Evolutionary conservation across 2,797 vertebrate species (phyloP).

Genomic region (Gambusia yucatana): DNA sequence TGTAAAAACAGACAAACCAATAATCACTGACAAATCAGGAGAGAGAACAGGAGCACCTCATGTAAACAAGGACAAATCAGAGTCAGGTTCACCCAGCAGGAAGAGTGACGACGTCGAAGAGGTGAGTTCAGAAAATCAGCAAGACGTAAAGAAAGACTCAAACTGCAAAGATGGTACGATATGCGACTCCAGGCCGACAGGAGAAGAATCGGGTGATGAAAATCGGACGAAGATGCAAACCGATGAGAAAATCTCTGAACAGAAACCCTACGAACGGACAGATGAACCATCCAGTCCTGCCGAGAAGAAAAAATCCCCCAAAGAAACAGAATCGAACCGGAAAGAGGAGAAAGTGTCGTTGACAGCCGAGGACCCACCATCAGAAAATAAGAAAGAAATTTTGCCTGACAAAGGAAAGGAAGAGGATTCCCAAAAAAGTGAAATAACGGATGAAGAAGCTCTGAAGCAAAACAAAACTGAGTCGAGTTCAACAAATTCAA

Average conservation of each 20-base stretch:
- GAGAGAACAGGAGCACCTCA: slow-evolving; percentile 5
- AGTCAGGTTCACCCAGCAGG: neutral
- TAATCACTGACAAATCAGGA: slow-evolving; percentile 23
- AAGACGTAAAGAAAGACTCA: slow-evolving; percentile 15
- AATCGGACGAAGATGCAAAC: slow-evolving; percentile 36
- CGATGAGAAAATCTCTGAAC: slow-evolving; percentile 2
- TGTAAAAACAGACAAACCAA: slow-evolving; percentile 31
- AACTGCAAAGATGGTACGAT: slow-evolving; percentile 34
- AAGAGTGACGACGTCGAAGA: slow-evolving; percentile 5
- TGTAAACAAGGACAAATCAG: slow-evolving; percentile 23
- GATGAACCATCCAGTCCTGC: slow-evolving; percentile 9
- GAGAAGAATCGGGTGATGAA: slow-evolving; percentile 16
- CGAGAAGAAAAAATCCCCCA: neutral
- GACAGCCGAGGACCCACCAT: neutral
- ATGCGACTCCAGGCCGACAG: neutral
- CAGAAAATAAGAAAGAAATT: slow-evolving; percentile 12
- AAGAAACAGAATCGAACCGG: slow-evolving; percentile 14
- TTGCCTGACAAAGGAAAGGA: neutral
- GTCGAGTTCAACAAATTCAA: slow-evolving; percentile 65
- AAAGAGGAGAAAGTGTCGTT: slow-evolving; percentile 18
- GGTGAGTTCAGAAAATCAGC: neutral
- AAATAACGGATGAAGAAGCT: neutral
- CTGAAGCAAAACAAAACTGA: slow-evolving; percentile 36
- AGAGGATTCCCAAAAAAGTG: slow-evolving; percentile 6
- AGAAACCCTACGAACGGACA: slow-evolving; percentile 30